phyloP scores from a whole-genome alignment of 2,888 invertebrate genomes.

The Melinaea marsaeus region DNA sequence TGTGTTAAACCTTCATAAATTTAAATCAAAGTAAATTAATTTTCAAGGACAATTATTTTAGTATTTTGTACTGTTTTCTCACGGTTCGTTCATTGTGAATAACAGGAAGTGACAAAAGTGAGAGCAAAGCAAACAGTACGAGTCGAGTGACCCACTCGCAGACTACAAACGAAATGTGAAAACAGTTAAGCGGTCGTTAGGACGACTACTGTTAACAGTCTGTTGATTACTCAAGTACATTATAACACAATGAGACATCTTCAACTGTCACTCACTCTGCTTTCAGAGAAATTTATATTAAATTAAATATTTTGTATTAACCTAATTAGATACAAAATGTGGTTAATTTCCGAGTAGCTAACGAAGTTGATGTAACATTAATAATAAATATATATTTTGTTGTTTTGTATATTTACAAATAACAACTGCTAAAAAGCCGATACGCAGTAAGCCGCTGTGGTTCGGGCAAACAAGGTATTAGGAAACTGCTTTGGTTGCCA shows the following conservation, averaged over 20 bases:
- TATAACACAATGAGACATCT: no score
- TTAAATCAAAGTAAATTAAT: no score
- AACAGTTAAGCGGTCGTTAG: neutral
- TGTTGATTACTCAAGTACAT: no score
- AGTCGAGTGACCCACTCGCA: conserved; percentile 15
- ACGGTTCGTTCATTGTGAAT: conserved; percentile 3
- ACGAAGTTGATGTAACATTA: no score
- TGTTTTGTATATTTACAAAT: neutral
- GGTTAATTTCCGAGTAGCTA: no score
- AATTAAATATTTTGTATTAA: no score
- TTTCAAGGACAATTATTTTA: neutral
- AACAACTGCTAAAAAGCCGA: neutral
- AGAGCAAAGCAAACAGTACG: conserved; percentile 18
- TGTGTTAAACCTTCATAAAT: no score
- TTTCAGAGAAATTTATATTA: no score
- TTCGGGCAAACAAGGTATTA: conserved; percentile 5
- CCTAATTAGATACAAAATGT: no score
- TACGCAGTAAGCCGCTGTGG: conserved; percentile 2
- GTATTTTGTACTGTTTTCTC: neutral
- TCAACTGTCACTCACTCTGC: no score
- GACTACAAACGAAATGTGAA: neutral
- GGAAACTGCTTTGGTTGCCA: neutral
- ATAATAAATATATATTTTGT: no score
- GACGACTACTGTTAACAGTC: no score
- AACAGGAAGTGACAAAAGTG: conserved; percentile 21